Evolutionary conservation across 92 coral and sea anemone species (phyloP), one percentile per base, ranked within the genome.

Genomic region (Pocillopora meandrina): DNA sequence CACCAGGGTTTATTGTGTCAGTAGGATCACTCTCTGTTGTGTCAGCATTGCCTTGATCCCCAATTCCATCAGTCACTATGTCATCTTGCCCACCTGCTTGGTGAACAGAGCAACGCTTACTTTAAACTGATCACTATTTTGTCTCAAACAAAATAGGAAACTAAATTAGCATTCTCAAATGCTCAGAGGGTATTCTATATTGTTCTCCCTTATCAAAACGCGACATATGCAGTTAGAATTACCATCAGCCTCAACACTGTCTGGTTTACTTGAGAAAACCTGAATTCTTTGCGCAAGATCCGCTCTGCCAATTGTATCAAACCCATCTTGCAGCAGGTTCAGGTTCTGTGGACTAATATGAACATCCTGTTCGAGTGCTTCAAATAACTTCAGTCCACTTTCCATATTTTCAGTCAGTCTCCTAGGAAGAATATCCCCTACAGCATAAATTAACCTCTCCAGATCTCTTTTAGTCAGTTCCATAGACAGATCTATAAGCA

Each of bases 301-400:
- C 70, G 21, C 67, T 31, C 86, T 82, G 2, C 79, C 72, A 60
- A 82, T 61, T 19, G 86, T 42, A 19, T 72, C 7, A 55, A 82
- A 35, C 79, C 72, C 62, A 17, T 82, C 79, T 23, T 61, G 78
- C n/a, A 82, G 42, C 36, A 72, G 86, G n/a, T 52, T 13, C 18
- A 82, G 19, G 61, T 82, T n/a, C 49, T 18, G 16, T 14, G 79
- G 72, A 21, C 70, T 59, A 12, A 82, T 82, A 61, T 1, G 72
- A 13, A 56, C 58, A 36, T 72, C 56, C 72, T 72, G 79, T 23
- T 82, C 86, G 20, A 82, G 61, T 8, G 62, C 9, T 36, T 82
- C 79, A 60, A 82, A 82, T 15, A 82, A 59, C 62, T 21, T 52
- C 26, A 82, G 42, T 35, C 79, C 86, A 20, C 55, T 72, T 56